Evolutionary conservation across 2,797 vertebrate species (phyloP).

Genomic region (Carapus acus): DNA sequence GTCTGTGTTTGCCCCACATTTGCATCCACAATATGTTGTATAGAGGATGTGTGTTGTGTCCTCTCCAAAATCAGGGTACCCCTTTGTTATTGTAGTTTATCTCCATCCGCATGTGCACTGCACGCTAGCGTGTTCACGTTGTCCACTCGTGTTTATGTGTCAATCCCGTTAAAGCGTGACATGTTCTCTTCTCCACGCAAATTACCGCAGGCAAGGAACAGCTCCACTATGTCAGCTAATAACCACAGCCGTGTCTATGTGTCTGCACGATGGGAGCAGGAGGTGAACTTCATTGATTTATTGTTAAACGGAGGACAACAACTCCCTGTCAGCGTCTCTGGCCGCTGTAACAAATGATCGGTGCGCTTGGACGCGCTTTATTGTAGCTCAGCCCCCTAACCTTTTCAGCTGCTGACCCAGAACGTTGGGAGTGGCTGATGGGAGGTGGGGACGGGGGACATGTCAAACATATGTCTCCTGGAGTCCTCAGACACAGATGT

Average conservation of each 20-base stretch:
- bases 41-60: too few species aligned
- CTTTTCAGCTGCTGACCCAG: constrained; percentile 95
- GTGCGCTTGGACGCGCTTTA: constrained; percentile 86
- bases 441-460: constrained; percentile 62
- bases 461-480: constrained; percentile 87
- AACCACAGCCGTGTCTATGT: constrained; percentile 39
- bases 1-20: too few species aligned
- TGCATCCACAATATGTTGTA: too few species aligned
- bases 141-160: constrained; percentile 56
- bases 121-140: constrained; percentile 40
- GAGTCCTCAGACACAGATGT: constrained; percentile 68
- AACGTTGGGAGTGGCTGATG: constrained; percentile 68
- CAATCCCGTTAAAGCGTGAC: constrained; percentile 72
- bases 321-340: constrained; percentile 73
- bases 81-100: constrained; percentile 21
- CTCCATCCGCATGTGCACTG: constrained; percentile 40
- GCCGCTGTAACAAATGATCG: constrained; percentile 82
- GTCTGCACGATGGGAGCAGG: constrained; percentile 45
- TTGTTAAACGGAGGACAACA: constrained; percentile 75
- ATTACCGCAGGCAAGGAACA: constrained; percentile 61
- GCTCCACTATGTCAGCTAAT: constrained; percentile 57
- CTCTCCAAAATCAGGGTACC: too few species aligned
- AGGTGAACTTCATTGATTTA: constrained; percentile 73
- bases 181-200: constrained; percentile 68
- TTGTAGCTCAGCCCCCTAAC: constrained; percentile 88